Conservation (phyloP, 35 echinoderm and acorn worm species). For the Heliocidaris tuberculata region DNA sequence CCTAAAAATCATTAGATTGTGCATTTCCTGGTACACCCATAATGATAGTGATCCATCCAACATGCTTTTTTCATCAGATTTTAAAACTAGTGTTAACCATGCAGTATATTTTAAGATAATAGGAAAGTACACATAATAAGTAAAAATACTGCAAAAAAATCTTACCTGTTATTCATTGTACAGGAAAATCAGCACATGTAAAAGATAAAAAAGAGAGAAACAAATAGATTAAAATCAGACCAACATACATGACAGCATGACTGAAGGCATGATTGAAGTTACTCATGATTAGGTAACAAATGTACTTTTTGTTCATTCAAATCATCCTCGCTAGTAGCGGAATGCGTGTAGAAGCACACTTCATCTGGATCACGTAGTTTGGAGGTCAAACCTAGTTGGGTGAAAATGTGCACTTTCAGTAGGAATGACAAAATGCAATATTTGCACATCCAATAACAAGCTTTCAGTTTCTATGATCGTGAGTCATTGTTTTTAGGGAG, state of each 20-base stretch:
- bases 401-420: slow-evolving; percentile 24
- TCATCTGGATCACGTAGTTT: not conserved
- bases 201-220: not conserved
- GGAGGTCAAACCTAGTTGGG: not conserved
- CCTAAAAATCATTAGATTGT: no score
- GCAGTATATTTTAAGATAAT: not conserved
- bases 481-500: slow-evolving; percentile 22
- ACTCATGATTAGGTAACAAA: not conserved
- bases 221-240: not conserved
- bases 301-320: not conserved
- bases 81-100: no score
- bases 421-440: not conserved
- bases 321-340: not conserved
- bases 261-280: not conserved
- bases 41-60: no score
- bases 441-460: not conserved
- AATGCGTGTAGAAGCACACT: not conserved
- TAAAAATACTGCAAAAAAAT: not conserved
- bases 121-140: not conserved
- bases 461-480: not conserved
- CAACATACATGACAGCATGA: not conserved
- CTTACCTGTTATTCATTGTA: not conserved
- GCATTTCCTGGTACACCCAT: no score
- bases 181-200: not conserved
- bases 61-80: no score